Percentiles rank a stretch among this genome's conserved stretches.
Conservation (phyloP, 30 jellyfish, hydroid and myxozoan genomes). For the Cassiopea xamachana region DNA sequence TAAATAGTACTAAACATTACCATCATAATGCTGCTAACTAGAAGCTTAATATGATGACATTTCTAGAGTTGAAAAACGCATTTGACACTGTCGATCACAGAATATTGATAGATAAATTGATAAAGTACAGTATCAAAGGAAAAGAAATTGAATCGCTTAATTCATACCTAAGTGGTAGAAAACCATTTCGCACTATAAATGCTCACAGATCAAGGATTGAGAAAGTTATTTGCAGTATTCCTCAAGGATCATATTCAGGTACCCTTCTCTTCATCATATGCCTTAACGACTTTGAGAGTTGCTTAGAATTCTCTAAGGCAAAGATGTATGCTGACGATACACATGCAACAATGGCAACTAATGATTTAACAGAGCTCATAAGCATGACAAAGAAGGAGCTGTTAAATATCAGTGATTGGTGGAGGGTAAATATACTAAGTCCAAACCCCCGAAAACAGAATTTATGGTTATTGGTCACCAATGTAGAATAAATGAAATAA, state of each 20-base stretch:
- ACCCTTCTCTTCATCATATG: background rate
- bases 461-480: constrained; percentile 1
- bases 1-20: background rate
- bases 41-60: background rate
- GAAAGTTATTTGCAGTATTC: background rate
- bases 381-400: constrained; percentile 9
- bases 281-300: background rate
- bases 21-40: background rate
- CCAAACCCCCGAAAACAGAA: background rate
- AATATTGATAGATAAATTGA: background rate
- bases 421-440: background rate
- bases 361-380: background rate
- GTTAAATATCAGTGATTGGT: constrained; percentile 11
- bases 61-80: background rate
- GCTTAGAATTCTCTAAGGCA: constrained; percentile 1
- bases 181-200: background rate
- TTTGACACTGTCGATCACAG: background rate
- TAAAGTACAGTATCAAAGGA: background rate
- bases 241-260: background rate
- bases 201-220: background rate
- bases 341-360: background rate
- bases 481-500: background rate
- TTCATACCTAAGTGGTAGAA: background rate
- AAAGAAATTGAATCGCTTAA: background rate
- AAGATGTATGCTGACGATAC: background rate